These are phyloP conservation scores for Macrocentrus cingulum DNA, from an alignment of 1,140 invertebrate genomes.

Conservation along the genomic window DNA sequence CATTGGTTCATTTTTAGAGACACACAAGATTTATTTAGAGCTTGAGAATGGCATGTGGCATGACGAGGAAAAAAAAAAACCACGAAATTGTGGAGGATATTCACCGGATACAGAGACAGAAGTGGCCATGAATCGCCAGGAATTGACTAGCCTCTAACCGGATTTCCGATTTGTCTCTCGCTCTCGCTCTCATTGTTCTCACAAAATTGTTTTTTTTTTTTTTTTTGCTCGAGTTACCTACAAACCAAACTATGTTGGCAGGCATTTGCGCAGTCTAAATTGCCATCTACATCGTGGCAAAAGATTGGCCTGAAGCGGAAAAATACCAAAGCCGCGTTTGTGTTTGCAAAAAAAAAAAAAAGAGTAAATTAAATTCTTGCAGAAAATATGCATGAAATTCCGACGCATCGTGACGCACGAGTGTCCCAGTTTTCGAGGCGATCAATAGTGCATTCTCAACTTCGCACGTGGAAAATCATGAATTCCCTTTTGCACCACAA, in stretches of 20 bases:
- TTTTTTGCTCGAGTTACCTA: too few species aligned
- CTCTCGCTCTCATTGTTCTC: neutral
- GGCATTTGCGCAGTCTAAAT: too few species aligned
- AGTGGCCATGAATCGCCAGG: constrained; percentile 3
- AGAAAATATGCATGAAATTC: constrained; percentile 30
- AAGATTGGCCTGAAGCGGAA: too few species aligned
- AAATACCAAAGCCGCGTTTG: too few species aligned
- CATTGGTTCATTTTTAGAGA: too few species aligned
- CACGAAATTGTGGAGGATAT: neutral
- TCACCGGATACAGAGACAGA: constrained; percentile 6
- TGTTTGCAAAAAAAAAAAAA: too few species aligned
- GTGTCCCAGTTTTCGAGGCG: constrained; percentile 39
- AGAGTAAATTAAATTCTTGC: too few species aligned
- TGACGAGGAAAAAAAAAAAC: constrained; percentile 6
- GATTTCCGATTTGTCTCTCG: constrained; percentile 14
- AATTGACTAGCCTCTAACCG: constrained; percentile 16
- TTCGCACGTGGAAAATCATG: constrained; percentile 16
- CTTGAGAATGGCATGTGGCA: neutral
- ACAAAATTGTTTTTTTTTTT: too few species aligned
- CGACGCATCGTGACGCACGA: constrained; percentile 35
- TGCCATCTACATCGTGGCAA: too few species aligned
- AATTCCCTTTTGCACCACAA: too few species aligned
- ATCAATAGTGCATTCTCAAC: constrained; percentile 56
- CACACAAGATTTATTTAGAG: neutral
- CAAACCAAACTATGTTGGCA: neutral